Evolutionary conservation across 2,888 invertebrate genomes (phyloP), one percentile per base, ranked within the genome.

Genomic region (Pachliopta kotzebuea): DNA sequence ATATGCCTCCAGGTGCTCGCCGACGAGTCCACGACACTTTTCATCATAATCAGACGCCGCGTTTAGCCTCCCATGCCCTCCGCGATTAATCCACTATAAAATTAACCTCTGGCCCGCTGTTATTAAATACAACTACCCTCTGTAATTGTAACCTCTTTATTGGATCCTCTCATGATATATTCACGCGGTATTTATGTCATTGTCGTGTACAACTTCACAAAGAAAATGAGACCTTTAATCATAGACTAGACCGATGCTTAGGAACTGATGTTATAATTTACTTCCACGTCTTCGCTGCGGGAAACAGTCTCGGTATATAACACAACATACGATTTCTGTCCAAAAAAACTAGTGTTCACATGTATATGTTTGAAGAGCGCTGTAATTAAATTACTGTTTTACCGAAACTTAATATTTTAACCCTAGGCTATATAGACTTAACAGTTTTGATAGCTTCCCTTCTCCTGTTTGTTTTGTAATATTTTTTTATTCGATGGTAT

Each of bases 21-120:
- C 62, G 63, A 67, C 75, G 76, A 78, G 77, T 76, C 69, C 65
- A 76, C 74, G 74, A 77, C 77, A 77, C 75, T 77, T 76, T 77
- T 76, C 68, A 74, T 76, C 68, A 74, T 80, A 81, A 83, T 79
- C 75, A 75, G 73, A 79, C 75, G 73, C 65, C 69, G 69, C 65
- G 62, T 61, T 65, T 65, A 65, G 37, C 26, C 53, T 45, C 21
- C 61, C 65, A 58, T 58, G 57, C 65, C 61, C 49, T 17, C 50
- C 31, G 63, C 70, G 72, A 78, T 82, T 79, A 78, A 68, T 64
- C 62, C 37, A 63, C 71, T 73, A 55, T 69, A 65, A 67, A 67
- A 71, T 74, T 73, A 72, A 69, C 69, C 67, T 67, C 62, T 65
- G 63, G 8, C 50, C 58, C 58, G 62, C 66, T 67, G 69, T 73